phyloP scores from a whole-genome alignment of 2,113 vertebrate genomes.

The Lepus europaeus region DNA sequence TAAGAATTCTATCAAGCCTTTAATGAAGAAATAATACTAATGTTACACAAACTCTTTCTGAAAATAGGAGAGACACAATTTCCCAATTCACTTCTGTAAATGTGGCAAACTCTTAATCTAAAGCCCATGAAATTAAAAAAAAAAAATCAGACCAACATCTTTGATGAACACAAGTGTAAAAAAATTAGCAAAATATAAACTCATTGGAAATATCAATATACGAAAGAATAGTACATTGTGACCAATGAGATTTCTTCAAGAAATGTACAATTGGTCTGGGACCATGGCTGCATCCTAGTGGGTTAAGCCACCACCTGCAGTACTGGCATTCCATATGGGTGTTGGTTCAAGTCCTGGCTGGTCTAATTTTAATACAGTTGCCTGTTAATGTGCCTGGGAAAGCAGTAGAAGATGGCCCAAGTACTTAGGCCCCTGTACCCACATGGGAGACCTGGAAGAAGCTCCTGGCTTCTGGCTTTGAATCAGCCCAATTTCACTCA shows the following conservation, averaged over 20 bases:
- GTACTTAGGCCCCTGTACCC: too few species aligned
- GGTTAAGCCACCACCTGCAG: too few species aligned
- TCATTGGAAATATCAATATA: background rate
- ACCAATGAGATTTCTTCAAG: background rate
- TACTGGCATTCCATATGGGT: too few species aligned
- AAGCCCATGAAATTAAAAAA: conserved; percentile 2
- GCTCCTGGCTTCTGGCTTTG: too few species aligned
- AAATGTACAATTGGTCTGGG: background rate
- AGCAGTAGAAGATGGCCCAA: too few species aligned
- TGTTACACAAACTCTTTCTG: background rate
- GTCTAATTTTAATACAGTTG: too few species aligned
- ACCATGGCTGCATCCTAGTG: too few species aligned
- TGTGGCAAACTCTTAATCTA: background rate
- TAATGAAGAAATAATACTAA: background rate
- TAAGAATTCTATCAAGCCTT: background rate
- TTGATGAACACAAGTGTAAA: background rate
- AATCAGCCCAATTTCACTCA: too few species aligned
- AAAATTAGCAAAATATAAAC: background rate
- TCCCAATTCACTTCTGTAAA: conserved; percentile 9
- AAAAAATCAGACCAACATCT: background rate
- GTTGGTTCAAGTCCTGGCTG: too few species aligned
- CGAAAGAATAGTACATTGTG: background rate
- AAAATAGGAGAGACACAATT: background rate
- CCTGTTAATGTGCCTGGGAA: too few species aligned
- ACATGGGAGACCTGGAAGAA: too few species aligned